Conservation (phyloP, 2,888 invertebrate genomes). For the Dryomyza anilis region DNA sequence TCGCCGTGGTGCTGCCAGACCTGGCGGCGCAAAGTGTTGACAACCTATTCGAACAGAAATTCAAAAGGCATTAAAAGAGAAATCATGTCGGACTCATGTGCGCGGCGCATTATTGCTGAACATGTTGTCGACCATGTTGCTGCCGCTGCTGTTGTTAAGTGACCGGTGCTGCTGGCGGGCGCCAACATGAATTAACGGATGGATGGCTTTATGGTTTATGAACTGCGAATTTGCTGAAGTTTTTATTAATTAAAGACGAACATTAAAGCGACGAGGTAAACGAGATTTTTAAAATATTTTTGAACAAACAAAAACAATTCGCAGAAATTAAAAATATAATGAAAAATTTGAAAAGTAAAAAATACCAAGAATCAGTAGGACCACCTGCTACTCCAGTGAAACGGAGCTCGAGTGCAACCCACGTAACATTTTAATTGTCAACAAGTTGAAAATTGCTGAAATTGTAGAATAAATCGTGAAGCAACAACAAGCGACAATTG, state of each 20-base stretch:
- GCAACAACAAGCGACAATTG: not conserved
- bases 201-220: not conserved
- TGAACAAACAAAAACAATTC: not conserved
- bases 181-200: constrained; percentile 9
- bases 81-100: constrained; percentile 25
- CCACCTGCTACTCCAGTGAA: not conserved
- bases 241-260: not conserved
- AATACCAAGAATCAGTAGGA: too few species aligned
- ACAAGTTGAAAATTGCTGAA: constrained; percentile 15
- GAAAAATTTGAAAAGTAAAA: too few species aligned
- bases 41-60: not conserved
- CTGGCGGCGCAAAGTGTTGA: not conserved
- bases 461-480: constrained; percentile 20
- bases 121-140: constrained; percentile 6
- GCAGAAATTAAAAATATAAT: too few species aligned
- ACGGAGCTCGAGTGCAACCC: not conserved
- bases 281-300: too few species aligned
- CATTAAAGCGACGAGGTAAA: too few species aligned
- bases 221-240: not conserved
- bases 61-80: constrained; percentile 15
- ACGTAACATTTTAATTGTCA: constrained; percentile 22
- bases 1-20: not conserved
- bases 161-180: constrained; percentile 17
- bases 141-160: constrained; percentile 3
- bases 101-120: constrained; percentile 11